A percentile compares a stretch with the other conserved stretches of the same genome.
These are phyloP conservation scores for Coluber constrictor DNA, from an alignment of 2,797 vertebrate species.

Conservation along the genomic window DNA sequence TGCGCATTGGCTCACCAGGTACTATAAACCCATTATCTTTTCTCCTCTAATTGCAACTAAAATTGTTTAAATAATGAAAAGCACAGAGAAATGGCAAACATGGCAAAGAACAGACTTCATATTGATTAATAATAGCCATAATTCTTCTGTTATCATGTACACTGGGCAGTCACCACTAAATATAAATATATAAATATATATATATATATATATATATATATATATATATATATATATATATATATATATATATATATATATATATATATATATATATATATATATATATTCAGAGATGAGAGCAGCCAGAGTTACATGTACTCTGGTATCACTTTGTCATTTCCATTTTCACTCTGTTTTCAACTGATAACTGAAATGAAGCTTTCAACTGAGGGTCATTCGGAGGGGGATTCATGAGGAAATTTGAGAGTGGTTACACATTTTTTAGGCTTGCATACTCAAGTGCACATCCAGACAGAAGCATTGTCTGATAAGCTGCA, in stretches of 20 bases:
- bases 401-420: neutral
- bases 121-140: conserved; percentile 43
- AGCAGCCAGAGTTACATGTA: neutral
- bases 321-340: neutral
- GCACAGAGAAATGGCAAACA: neutral
- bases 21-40: neutral
- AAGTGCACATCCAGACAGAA: neutral
- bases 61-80: conserved; percentile 34
- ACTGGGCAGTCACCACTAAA: neutral
- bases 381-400: neutral
- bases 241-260: too few relatives aligned
- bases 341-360: neutral
- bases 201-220: too few relatives aligned
- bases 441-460: neutral
- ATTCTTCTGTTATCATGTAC: neutral
- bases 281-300: neutral
- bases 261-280: too few relatives aligned
- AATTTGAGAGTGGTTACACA: neutral
- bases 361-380: neutral
- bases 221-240: too few relatives aligned
- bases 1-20: conserved; percentile 44
- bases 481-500: neutral
- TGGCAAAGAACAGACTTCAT: conserved; percentile 19
- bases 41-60: conserved; percentile 8
- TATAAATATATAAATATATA: too few relatives aligned